Percentiles rank a stretch among this genome's conserved stretches.
phyloP scores from a whole-genome alignment of 1,140 invertebrate species.

The Microplitis mediator region DNA sequence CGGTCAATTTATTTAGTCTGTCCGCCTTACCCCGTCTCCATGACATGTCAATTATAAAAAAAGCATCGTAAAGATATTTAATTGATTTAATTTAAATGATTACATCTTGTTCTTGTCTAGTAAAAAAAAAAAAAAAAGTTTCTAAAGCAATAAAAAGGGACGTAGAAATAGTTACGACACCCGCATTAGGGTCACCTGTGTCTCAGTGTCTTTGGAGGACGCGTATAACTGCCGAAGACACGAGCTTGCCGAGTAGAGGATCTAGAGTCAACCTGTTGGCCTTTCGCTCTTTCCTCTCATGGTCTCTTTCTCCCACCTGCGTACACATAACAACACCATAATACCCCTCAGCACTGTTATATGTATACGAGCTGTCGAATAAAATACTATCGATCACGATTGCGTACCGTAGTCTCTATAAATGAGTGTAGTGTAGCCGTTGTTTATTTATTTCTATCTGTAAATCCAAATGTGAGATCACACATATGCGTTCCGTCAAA shows the following conservation, averaged over 20 bases:
- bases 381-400: constrained; percentile 14
- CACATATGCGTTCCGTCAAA: constrained; percentile 5
- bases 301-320: constrained; percentile 1
- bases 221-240: background rate
- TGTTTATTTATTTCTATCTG: background rate
- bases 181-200: background rate
- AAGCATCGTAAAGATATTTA: background rate
- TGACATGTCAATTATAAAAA: background rate
- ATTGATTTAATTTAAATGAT: background rate
- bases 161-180: background rate
- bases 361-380: background rate
- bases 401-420: background rate
- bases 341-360: background rate
- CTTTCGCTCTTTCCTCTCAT: constrained; percentile 10
- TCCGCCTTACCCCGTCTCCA: background rate
- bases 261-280: constrained; percentile 4
- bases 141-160: background rate
- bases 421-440: background rate
- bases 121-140: background rate
- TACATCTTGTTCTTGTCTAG: background rate
- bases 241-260: background rate
- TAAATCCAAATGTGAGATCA: too few relatives aligned
- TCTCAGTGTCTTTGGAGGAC: background rate
- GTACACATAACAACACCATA: background rate
- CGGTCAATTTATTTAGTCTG: too few relatives aligned